A percentile compares a stretch with the other conserved stretches of the same genome.
Evolutionary conservation across 2,888 invertebrate species (phyloP).

Genomic region (Imbricaverruca yamaguchii): DNA sequence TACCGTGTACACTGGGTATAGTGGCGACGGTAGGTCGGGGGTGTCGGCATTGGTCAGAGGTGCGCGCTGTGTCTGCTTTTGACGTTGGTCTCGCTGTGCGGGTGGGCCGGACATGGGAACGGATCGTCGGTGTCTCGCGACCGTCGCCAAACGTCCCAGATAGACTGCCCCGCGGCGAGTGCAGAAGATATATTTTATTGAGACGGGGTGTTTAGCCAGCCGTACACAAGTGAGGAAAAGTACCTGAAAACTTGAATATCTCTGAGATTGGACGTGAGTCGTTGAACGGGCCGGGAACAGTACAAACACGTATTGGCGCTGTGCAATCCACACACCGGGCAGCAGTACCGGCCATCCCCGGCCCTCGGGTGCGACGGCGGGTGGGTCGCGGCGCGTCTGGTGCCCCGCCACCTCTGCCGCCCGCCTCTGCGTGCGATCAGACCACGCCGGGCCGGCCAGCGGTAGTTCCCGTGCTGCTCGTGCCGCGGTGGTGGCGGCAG

Average conservation of each 20-base stretch:
- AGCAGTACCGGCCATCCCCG: not conserved
- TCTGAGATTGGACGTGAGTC: constrained; percentile 6
- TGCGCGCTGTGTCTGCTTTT: not conserved
- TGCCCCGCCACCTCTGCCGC: too few species aligned
- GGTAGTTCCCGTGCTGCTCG: too few species aligned
- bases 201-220: not conserved
- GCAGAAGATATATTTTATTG: not conserved
- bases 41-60: not conserved
- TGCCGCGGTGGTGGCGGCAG: too few species aligned
- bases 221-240: not conserved
- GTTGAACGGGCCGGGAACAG: not conserved
- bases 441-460: too few species aligned
- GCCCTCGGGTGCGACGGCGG: not conserved
- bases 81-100: not conserved
- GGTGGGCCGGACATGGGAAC: too few species aligned
- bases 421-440: too few species aligned
- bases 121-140: not conserved
- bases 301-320: not conserved
- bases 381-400: not conserved
- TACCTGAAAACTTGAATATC: constrained; percentile 19
- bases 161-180: not conserved
- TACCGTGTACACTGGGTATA: not conserved
- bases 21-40: not conserved
- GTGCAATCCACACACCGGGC: not conserved
- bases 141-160: not conserved